Conservation (phyloP, 1,140 invertebrate species). For the Meloidogyne exigua region DNA sequence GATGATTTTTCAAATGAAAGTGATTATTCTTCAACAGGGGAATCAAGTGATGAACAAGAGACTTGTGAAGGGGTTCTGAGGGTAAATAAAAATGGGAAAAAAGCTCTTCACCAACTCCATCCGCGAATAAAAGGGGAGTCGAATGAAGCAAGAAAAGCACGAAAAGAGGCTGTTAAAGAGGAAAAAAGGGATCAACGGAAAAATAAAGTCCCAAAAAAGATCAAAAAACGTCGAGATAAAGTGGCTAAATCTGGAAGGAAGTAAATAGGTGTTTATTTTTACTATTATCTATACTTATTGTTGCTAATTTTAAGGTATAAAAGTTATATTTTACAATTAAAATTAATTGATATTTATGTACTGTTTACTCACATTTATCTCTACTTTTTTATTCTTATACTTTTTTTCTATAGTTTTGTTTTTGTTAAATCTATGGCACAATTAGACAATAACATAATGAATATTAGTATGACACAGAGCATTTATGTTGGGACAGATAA, state of each 20-base stretch:
- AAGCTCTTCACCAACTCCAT: constrained; percentile 39
- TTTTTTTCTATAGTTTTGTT: background rate
- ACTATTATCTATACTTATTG: constrained; percentile 15
- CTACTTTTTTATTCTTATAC: constrained; percentile 23
- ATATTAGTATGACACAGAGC: constrained; percentile 33
- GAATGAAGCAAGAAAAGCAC: constrained; percentile 76
- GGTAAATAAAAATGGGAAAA: constrained; percentile 17
- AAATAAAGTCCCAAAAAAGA: constrained; percentile 81
- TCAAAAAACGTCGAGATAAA: constrained; percentile 75
- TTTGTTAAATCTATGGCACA: constrained; percentile 11
- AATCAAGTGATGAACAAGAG: constrained; percentile 34
- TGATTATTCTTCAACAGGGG: background rate
- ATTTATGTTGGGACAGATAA: constrained; percentile 41
- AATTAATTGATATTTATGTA: background rate
- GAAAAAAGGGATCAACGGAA: constrained; percentile 84
- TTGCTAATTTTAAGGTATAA: constrained; percentile 15
- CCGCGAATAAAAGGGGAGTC: constrained; percentile 75
- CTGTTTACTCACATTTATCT: constrained; percentile 6
- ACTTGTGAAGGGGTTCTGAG: background rate
- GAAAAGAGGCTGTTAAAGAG: constrained; percentile 69
- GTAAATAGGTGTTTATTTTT: background rate
- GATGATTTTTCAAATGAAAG: background rate
- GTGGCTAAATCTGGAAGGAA: constrained; percentile 28
- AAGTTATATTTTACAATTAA: constrained; percentile 23
- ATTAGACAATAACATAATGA: background rate